phyloP scores from a whole-genome alignment of 2,113 vertebrate genomes.

The Elgaria multicarinata region DNA sequence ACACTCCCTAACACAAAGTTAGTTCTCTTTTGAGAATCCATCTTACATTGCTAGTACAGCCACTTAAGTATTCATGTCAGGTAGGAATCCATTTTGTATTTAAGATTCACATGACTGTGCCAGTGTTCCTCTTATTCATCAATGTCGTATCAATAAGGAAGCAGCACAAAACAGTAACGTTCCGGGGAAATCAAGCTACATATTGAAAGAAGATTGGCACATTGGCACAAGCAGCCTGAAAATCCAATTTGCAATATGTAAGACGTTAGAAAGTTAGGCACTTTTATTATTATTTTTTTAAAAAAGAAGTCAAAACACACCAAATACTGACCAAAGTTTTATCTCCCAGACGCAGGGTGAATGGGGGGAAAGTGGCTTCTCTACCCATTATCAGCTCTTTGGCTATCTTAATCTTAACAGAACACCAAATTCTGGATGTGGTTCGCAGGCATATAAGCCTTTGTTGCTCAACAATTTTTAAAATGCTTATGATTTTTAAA shows the following conservation, averaged over 20 bases:
- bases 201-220: conserved; percentile 51
- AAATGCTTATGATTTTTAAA: conserved; percentile 29
- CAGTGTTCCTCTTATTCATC: conserved; percentile 32
- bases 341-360: conserved; percentile 48
- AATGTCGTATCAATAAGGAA: conserved; percentile 61
- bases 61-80: conserved; percentile 35
- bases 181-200: conserved; percentile 53
- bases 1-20: not conserved
- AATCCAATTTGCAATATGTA: conserved; percentile 39
- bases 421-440: conserved; percentile 29
- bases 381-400: conserved; percentile 25
- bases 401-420: conserved; percentile 37
- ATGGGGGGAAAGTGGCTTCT: not conserved
- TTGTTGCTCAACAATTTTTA: not conserved
- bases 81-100: conserved; percentile 46
- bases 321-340: conserved; percentile 49
- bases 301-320: not conserved
- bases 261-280: conserved; percentile 57
- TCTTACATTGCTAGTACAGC: conserved; percentile 25
- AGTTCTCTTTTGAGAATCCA: conserved; percentile 38
- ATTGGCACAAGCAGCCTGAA: conserved; percentile 61
- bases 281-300: conserved; percentile 58
- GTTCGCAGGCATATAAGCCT: not conserved
- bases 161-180: conserved; percentile 43
- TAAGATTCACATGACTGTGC: conserved; percentile 50